Evolutionary conservation across 37 sponge, comb jelly and placozoan genomes (phyloP), one percentile per base, ranked within the genome.

Genomic region (Chondrilla cf. caribensis): DNA sequence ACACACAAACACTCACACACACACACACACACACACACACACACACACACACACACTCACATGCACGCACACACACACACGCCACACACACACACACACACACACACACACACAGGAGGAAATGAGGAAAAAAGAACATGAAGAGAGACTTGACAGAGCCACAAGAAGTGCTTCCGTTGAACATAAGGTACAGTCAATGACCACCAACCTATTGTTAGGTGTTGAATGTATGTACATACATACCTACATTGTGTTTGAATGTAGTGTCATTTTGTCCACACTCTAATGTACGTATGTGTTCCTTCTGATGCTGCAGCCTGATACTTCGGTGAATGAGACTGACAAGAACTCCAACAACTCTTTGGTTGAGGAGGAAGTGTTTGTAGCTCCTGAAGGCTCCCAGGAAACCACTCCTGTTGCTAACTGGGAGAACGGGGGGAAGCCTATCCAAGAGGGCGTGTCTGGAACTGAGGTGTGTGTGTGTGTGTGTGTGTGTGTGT

Each of bases 91-190:
- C 64, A 62, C 64, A 62, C 29, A 29, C 29, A 28, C 25, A 62
- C 29, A 62, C 29, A 62, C 64, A 62, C 29, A 29, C 44, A 36
- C 24, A 2, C 42, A 73, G 76, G 76, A 73, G 43, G 76, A 73
- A 22, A 21, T 36, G 44, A 37, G 76, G 76, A 73, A 73, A 15
- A 73, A 40, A 43, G 76, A 17, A 37, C 76, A 73, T 73, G 76
- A 73, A 39, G 44, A 43, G 43, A 73, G 76, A 11, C 1, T 73
- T 21, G 76, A 73, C 42, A 37, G 76, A 8, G 76, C 76, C 0
- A 15, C 76, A n/a, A 4, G 76, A 25, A 42, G 44, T 39, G 76
- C 41, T 4, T 73, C 76, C 3, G 44, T 24, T 37, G 44, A 42
- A 3, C 11, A 33, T 18, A 33, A 67, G 26, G 68, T 67, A 33